Evolutionary conservation across 2,113 vertebrate genomes (phyloP), one percentile per base, ranked within the genome.

Genomic region (Pavo muticus): DNA sequence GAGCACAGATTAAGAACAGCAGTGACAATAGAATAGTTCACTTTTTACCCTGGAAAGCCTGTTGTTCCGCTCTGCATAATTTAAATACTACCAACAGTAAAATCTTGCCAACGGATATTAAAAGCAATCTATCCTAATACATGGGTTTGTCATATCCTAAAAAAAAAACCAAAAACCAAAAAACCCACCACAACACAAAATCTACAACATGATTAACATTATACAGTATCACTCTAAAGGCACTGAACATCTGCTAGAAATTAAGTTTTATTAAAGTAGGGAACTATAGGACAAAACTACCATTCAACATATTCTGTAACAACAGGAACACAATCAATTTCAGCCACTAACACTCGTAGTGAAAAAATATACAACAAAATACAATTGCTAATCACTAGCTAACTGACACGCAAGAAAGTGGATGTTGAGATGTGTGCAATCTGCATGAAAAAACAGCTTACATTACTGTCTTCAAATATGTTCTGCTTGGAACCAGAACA

Each of bases 161-260:
- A 14, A 25, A 39, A 37, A 35, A 35, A 18, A 59, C 9, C 25
- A 54, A 47, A 52, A 52, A 27, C 6, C 44, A 84, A 88, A 87
- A 59, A 2, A 44, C 18, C 19, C 17, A 47, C 30, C 25, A 14
- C 14, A 52, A 52, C 25, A 27, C 25, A 52, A 52, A 52, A 61
- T 79, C 65, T 75, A 69, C 19, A 2, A 1, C 35, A 20, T 6
- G 13, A 61, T 48, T 87, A 75, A 95, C 91, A 89, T 84, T 69
- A 89, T 40, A 69, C 15, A 60, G 14, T 56, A 44, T 52, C 54
- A 52, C 39, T 81, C 40, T 50, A 50, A 87, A 95, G 39, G 44
- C 63, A 85, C 7, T 75, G 40, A 92, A 81, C 71, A 93, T 61
- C 90, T 93, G 78, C 48, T 89, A 71, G 44, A 91, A 94, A 95